These are phyloP conservation scores for Caprella mutica DNA, from an alignment of 2,888 invertebrate species.

Conservation along the genomic window DNA sequence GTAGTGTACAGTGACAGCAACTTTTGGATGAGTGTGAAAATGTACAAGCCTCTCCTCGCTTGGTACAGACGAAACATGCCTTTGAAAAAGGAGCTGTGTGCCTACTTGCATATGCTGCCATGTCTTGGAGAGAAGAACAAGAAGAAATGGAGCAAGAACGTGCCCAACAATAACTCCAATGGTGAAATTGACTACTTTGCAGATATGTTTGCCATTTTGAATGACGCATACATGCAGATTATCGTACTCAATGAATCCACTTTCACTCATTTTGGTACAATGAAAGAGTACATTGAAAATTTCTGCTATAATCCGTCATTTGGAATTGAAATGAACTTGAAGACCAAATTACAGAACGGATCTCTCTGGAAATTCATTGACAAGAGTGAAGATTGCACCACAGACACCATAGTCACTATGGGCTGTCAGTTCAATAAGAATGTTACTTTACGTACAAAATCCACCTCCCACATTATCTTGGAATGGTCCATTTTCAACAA, in stretches of 20 bases:
- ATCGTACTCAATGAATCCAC: slow-evolving; percentile 20
- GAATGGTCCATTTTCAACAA: slow-evolving; percentile 16
- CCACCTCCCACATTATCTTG: slow-evolving; percentile 8
- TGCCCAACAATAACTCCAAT: background rate
- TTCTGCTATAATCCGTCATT: slow-evolving; percentile 21
- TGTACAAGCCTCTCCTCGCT: slow-evolving; percentile 39
- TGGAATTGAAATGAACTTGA: slow-evolving; percentile 13
- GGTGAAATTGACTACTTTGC: slow-evolving; percentile 13
- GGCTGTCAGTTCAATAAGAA: background rate
- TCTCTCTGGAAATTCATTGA: background rate
- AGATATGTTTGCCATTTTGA: slow-evolving; percentile 17
- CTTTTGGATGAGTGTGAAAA: slow-evolving; percentile 42
- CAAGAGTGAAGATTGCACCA: background rate
- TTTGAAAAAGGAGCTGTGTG: slow-evolving; percentile 42
- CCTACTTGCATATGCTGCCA: slow-evolving; percentile 44
- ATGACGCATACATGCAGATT: slow-evolving; percentile 18
- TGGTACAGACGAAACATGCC: slow-evolving; percentile 38
- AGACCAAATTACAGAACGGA: slow-evolving; percentile 7
- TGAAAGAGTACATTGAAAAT: slow-evolving; percentile 37
- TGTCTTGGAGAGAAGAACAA: slow-evolving; percentile 36
- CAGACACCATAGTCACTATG: background rate
- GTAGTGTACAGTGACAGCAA: slow-evolving; percentile 44
- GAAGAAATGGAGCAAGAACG: background rate
- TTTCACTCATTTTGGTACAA: slow-evolving; percentile 45
- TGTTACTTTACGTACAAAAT: background rate